Conservation (phyloP, 2,113 vertebrate genomes). For the Pagrus major region DNA sequence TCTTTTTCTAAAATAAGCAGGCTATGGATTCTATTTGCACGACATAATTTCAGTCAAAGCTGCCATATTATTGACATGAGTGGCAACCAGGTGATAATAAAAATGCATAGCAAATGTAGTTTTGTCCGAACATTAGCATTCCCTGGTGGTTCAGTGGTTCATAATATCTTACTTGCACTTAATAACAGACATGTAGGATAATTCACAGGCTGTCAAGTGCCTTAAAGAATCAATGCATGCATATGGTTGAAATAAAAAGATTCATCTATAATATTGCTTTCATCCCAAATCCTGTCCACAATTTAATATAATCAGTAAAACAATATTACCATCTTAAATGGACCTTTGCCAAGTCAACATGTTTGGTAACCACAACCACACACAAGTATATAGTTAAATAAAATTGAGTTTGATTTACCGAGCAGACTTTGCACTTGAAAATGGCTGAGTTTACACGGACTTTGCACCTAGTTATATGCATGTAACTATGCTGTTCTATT, state of each 20-base stretch:
- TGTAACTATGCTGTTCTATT: constrained; percentile 13
- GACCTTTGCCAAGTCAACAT: neutral
- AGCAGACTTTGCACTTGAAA: neutral
- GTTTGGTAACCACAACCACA: neutral
- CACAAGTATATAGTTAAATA: constrained; percentile 1
- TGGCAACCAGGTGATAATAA: neutral
- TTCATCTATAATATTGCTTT: neutral
- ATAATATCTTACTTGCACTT: neutral
- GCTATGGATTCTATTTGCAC: constrained; percentile 12
- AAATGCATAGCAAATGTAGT: neutral
- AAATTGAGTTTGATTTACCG: neutral
- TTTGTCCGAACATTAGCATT: neutral
- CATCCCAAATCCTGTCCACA: neutral
- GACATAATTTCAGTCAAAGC: neutral
- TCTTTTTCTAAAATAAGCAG: neutral
- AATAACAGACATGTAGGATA: neutral
- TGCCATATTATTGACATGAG: neutral
- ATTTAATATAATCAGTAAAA: constrained; percentile 10
- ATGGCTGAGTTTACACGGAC: constrained; percentile 1
- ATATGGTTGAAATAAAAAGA: neutral
- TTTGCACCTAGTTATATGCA: neutral
- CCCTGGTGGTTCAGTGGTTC: neutral
- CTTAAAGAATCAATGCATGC: neutral
- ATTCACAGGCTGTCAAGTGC: neutral
- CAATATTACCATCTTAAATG: neutral